A percentile compares a stretch with the other conserved stretches of the same genome.
These are phyloP conservation scores for Synanthedon tipuliformis DNA, from an alignment of 2,888 invertebrate species.

Conservation along the genomic window DNA sequence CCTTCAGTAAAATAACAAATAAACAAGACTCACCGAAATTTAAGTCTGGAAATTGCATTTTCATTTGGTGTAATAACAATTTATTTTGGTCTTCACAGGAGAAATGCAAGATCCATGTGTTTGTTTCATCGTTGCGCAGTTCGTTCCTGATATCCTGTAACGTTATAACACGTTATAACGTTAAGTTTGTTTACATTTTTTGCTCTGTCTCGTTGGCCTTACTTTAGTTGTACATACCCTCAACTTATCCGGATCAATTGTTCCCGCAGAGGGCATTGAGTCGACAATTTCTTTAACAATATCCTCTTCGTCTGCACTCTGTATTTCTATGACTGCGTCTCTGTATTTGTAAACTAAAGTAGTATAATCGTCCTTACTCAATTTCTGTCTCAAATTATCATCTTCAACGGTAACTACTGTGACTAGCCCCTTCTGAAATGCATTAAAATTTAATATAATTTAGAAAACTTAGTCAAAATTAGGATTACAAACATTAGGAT, in stretches of 20 bases:
- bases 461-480: no score
- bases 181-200: no score
- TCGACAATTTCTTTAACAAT: slow-evolving; percentile 36
- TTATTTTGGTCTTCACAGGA: slow-evolving; percentile 26
- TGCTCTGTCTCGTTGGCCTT: neutral
- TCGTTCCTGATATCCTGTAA: slow-evolving; percentile 41
- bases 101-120: slow-evolving; percentile 45
- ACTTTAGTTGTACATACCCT: slow-evolving; percentile 24
- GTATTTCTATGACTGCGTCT: slow-evolving; percentile 26
- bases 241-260: slow-evolving; percentile 34
- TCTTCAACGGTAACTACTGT: slow-evolving; percentile 38
- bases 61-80: slow-evolving; percentile 58
- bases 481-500: neutral
- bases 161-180: no score
- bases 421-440: slow-evolving; percentile 33
- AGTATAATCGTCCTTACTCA: slow-evolving; percentile 30
- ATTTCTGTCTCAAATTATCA: slow-evolving; percentile 27
- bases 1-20: no score
- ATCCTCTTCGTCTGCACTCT: slow-evolving; percentile 35
- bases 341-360: slow-evolving; percentile 41
- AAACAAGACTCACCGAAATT: slow-evolving; percentile 58
- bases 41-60: slow-evolving; percentile 59
- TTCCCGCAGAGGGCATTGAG: slow-evolving; percentile 32
- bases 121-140: slow-evolving; percentile 29
- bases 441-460: no score